Evolutionary conservation across 2,888 invertebrate species (phyloP).

Genomic region (Adelphocoris suturalis): DNA sequence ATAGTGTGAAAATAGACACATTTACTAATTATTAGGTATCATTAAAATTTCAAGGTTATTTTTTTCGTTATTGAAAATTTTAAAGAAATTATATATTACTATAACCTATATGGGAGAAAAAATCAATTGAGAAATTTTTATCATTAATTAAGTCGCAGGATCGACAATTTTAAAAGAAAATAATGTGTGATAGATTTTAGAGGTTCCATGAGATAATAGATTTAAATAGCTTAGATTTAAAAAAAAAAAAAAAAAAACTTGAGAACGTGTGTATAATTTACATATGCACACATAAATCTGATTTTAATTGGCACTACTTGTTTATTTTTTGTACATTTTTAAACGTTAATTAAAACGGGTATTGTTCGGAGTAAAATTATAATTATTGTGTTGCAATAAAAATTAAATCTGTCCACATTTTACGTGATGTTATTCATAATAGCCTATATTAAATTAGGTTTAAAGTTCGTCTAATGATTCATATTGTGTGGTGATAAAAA

Average conservation of each 20-base stretch:
- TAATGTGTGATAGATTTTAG: conserved; percentile 36
- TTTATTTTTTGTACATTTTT: not conserved
- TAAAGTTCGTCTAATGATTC: not conserved
- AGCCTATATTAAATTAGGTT: not conserved
- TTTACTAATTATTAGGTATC: too few relatives aligned
- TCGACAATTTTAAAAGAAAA: conserved; percentile 33
- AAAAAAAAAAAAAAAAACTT: not conserved
- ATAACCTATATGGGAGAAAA: not conserved
- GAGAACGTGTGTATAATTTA: not conserved
- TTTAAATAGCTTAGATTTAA: not conserved
- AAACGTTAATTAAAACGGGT: conserved; percentile 19
- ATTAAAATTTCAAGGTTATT: not conserved
- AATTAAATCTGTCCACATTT: conserved; percentile 36
- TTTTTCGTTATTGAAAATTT: not conserved
- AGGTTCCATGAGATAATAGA: not conserved
- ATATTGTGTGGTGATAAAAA: too few relatives aligned
- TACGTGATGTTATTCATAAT: conserved; percentile 9
- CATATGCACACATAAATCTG: not conserved
- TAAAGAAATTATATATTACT: not conserved
- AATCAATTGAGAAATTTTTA: not conserved
- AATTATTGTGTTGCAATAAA: conserved; percentile 8
- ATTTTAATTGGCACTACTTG: not conserved
- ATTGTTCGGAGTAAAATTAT: not conserved
- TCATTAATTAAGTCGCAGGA: conserved; percentile 9
- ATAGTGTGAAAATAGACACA: too few relatives aligned